phyloP scores from a whole-genome alignment of 2,797 vertebrate genomes.

The Diglossa cyanea region DNA sequence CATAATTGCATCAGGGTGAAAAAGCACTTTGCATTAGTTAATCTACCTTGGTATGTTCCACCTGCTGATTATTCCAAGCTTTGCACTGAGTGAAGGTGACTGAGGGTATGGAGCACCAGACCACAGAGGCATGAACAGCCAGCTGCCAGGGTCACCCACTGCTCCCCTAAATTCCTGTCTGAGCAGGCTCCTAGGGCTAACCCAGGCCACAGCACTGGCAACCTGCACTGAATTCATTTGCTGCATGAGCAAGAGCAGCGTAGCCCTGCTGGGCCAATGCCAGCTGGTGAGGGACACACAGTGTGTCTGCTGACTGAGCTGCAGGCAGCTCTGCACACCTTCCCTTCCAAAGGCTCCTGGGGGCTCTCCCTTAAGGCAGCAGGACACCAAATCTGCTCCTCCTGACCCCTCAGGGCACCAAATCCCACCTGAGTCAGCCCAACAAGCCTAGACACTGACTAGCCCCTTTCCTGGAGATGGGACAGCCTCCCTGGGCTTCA shows the following conservation, averaged over 20 bases:
- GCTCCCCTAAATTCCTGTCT: background rate
- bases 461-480: background rate
- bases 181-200: background rate
- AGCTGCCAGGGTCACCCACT: background rate
- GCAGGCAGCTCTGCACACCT: accelerated
- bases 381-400: background rate
- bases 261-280: background rate
- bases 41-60: background rate
- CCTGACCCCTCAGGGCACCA: background rate
- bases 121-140: background rate
- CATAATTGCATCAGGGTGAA: background rate
- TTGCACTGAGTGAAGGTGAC: background rate
- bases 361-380: accelerated
- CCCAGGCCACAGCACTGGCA: background rate
- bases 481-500: background rate
- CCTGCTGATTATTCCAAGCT: background rate
- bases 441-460: background rate
- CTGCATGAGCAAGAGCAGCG: accelerated
- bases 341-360: background rate
- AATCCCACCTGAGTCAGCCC: background rate
- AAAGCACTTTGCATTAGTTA: background rate
- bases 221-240: background rate
- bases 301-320: background rate
- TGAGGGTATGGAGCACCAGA: background rate
- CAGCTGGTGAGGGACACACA: background rate